Evolutionary conservation across 2,797 vertebrate species (phyloP).

Genomic region (Micrastur ruficollis): DNA sequence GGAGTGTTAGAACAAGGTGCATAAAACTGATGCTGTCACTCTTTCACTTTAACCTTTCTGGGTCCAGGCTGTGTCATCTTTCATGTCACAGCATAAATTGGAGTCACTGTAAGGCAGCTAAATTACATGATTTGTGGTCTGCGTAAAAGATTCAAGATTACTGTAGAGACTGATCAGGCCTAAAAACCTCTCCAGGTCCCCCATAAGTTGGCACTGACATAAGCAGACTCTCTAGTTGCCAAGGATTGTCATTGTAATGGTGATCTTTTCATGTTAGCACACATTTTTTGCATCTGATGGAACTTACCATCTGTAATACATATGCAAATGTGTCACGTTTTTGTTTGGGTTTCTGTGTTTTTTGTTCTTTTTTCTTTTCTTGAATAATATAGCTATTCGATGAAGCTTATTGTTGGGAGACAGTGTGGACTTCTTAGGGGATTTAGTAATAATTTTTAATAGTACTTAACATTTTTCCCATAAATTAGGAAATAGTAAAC

Average conservation of each 20-base stretch:
- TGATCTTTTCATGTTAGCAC: neutral
- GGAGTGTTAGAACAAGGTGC: neutral
- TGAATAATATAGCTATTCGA: neutral
- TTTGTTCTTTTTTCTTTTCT: neutral
- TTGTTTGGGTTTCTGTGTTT: neutral
- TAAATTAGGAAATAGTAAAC: neutral
- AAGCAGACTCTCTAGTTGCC: neutral
- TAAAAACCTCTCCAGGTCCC: neutral
- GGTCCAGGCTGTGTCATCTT: neutral
- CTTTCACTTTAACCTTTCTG: neutral
- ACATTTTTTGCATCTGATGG: neutral
- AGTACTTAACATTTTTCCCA: neutral
- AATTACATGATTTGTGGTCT: neutral
- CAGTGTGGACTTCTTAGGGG: neutral
- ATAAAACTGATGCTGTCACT: neutral
- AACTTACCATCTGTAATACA: neutral
- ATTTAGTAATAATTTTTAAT: neutral
- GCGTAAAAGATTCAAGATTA: neutral
- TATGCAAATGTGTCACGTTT: neutral
- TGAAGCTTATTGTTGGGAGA: neutral
- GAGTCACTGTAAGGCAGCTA: neutral
- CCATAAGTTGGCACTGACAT: neutral
- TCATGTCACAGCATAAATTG: neutral
- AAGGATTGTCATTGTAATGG: neutral
- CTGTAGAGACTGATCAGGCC: neutral